Conservation (phyloP, 2,888 invertebrate genomes). For the Agonopterix alstromeriana region DNA sequence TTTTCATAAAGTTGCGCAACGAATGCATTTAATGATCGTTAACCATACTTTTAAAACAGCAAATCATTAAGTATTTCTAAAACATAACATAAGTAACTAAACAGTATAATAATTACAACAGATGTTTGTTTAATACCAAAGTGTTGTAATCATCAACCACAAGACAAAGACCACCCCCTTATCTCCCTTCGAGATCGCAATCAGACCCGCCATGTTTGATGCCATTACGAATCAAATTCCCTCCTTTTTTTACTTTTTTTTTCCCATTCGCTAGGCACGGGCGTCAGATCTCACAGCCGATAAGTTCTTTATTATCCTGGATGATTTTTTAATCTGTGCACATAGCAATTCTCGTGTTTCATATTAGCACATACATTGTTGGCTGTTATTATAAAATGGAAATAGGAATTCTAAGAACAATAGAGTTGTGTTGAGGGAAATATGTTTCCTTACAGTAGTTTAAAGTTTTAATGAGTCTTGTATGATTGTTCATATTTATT, state of each 20-base stretch:
- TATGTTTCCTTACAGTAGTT: too few species aligned
- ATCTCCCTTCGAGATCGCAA: slow-evolving; percentile 67
- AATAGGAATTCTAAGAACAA: slow-evolving; percentile 3
- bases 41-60: too few species aligned
- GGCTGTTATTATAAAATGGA: slow-evolving; percentile 2
- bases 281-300: slow-evolving; percentile 70
- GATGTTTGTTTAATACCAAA: slow-evolving; percentile 28
- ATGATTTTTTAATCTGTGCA: slow-evolving; percentile 70
- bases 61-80: too few species aligned
- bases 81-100: too few species aligned
- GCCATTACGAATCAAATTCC: slow-evolving; percentile 72
- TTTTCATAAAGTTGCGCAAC: too few species aligned
- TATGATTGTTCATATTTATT: slow-evolving; percentile 13
- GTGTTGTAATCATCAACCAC: slow-evolving; percentile 43
- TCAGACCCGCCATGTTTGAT: slow-evolving; percentile 68
- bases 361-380: slow-evolving; percentile 40
- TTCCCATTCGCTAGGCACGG: slow-evolving; percentile 59
- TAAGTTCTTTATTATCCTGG: slow-evolving; percentile 72
- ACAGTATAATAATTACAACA: slow-evolving; percentile 12
- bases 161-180: slow-evolving; percentile 66
- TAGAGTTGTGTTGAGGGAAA: background rate
- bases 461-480: too few species aligned
- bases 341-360: slow-evolving; percentile 49
- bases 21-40: too few species aligned
- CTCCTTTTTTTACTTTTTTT: slow-evolving; percentile 52